These are phyloP conservation scores for Eumacrocentrus americanus DNA, from an alignment of 2,888 invertebrate genomes.

Conservation along the genomic window DNA sequence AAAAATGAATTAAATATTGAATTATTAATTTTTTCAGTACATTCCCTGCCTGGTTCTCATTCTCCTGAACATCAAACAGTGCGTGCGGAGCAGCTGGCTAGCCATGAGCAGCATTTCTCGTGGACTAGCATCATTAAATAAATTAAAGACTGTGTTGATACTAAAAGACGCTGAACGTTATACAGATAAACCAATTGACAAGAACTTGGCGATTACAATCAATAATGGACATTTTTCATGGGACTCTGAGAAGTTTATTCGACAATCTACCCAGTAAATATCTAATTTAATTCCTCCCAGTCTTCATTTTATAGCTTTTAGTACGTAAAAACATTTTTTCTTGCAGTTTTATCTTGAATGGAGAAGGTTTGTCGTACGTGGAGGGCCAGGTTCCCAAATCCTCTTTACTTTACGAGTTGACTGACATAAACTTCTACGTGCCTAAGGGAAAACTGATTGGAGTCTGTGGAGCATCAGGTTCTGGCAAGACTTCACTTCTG, in stretches of 20 bases:
- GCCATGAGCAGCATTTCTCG: slow-evolving; percentile 48
- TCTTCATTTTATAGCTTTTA: not conserved
- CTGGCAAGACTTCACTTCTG: slow-evolving; percentile 65
- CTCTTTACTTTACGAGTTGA: slow-evolving; percentile 26
- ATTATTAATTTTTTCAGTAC: slow-evolving; percentile 35
- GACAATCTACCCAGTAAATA: slow-evolving; percentile 14
- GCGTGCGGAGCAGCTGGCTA: slow-evolving; percentile 44
- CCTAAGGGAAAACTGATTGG: slow-evolving; percentile 62
- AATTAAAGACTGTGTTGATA: slow-evolving; percentile 53
- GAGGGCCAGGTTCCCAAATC: not conserved
- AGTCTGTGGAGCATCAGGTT: slow-evolving; percentile 65
- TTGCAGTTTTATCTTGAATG: not conserved
- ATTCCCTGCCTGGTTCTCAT: slow-evolving; percentile 43
- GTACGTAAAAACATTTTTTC: not conserved
- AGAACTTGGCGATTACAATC: slow-evolving; percentile 61
- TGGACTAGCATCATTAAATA: slow-evolving; percentile 46
- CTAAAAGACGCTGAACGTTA: slow-evolving; percentile 62
- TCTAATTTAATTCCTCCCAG: slow-evolving; percentile 22
- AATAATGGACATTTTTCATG: slow-evolving; percentile 63
- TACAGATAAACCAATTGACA: slow-evolving; percentile 58
- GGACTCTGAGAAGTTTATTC: slow-evolving; percentile 36
- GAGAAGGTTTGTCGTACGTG: not conserved
- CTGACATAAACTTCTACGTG: slow-evolving; percentile 50
- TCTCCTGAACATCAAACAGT: slow-evolving; percentile 44
- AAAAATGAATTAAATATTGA: not conserved